Base-by-base conservation (phyloP, 2,113 vertebrate genomes). In the Calyptomena viridis region DNA sequence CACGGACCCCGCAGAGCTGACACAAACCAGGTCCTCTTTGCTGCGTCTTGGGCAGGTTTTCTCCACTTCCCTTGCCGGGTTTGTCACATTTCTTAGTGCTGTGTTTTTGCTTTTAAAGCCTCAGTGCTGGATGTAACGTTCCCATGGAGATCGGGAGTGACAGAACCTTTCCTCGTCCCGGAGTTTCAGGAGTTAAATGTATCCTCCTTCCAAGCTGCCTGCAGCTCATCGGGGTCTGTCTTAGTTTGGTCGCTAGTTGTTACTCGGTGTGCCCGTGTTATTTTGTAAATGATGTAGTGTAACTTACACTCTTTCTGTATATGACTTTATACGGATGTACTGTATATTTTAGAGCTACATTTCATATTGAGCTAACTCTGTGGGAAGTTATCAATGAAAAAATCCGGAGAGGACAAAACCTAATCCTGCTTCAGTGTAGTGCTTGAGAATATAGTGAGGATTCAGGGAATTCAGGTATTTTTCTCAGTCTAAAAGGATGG, bases 281-380 rank as follows among this genome's bases (percentile, higher is more conserved):
- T 49, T 91, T 66, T 53, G 18, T 42, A 69, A 42, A 44, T 53
- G 25, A 18, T 66, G 49, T 14, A 11, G 1, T 55, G 11, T 33
- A 62, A 21, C 28, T 49, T 39, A 11, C 20, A 0, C 27, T 50
- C 71, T 31, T 31, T 13, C 46, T 55, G 4, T 15, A 4, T 27
- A 3, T 0, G 3, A 14, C 33, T 72, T 92, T 58, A 17, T 42
- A 24, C 2, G 3, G 10, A 2, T 13, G 3, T 19, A 3, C 35
- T 42, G 15, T 24, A 1, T 22, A 1, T 33, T 46, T 75, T 58
- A 33, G 78, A 47, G 50, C 30, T 89, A 72, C 16, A 0, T 66
- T 92, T 84, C 4, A 0, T 42, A 7, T 59, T 49, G 20, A 25
- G 8, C 5, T 63, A 0, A 40, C 3, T 30, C 0, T 53, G 84